Base-by-base conservation (phyloP, 2,888 invertebrate genomes). In the Nemoura dubitans region DNA sequence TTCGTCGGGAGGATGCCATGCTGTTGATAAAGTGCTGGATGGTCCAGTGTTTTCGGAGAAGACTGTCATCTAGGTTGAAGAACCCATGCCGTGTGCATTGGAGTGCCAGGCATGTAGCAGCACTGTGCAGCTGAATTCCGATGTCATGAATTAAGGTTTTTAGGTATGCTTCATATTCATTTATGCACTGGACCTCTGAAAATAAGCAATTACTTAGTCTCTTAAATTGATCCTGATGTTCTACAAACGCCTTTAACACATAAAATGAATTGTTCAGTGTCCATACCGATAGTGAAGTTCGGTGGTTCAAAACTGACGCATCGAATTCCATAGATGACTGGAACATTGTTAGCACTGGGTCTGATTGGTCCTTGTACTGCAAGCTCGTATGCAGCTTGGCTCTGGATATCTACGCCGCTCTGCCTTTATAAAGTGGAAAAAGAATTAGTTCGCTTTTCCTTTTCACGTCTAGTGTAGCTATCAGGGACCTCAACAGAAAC, bases 311-410 rank as follows among this genome's bases (percentile, higher is more conserved):
- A 98, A 88, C 96, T 92, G 0, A 97, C 94, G 91, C 98, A 96
- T 91, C 96, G 97, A 36, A 99, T 94, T 30, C 96, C 95, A 91
- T 98, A 99, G 29, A 99, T 90, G 42, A 98, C 92, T 0, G 98
- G 96, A 29, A 95, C 92, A 87, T 95, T 94, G 76, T 92, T 93
- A 87, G 94, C 91, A 0, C 93, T 92, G 0, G 99, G 98, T 87
- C 98, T 93, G 2, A 98, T 93, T 0, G 95, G 93, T 0, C 99
- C 99, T 91, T 95, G 92, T 0, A 94, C 92, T 7, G 98, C 98
- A 87, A 99, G 90, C 87, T 99, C 97, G 91, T 97, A 99, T 14
- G 98, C 98, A 80, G 95, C 94, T 91, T 99, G 97, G 77, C 97
- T 97, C 89, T 97, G 95, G 88, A 96, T 93, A 90, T 97, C 95